Conservation (phyloP, 2,113 vertebrate species). For the Condylura cristata region DNA sequence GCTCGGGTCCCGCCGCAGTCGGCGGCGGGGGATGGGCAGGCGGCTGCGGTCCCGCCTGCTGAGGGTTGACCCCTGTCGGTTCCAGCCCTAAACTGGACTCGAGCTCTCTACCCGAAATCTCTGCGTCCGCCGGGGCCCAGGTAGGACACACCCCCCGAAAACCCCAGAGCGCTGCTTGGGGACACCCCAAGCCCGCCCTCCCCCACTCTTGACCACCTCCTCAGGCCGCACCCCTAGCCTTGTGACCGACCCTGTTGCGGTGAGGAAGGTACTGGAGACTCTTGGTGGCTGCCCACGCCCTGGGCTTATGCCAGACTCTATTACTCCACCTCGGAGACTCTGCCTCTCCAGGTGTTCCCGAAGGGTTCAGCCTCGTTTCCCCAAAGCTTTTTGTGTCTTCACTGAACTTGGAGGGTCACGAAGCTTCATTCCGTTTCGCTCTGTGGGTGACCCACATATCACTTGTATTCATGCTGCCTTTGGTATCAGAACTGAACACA, state of each 20-base stretch:
- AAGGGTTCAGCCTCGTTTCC: not conserved
- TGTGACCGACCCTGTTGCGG: not conserved
- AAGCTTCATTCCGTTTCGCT: conserved; percentile 10
- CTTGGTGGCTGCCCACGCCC: not conserved
- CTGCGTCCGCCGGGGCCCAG: conserved; percentile 68
- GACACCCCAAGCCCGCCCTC: not conserved
- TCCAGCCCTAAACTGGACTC: conserved; percentile 41
- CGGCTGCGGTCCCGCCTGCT: conserved; percentile 62
- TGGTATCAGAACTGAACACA: not conserved
- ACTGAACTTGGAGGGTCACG: conserved; percentile 54
- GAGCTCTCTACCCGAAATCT: conserved; percentile 13
- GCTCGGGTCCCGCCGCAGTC: conserved; percentile 73
- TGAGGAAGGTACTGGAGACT: not conserved
- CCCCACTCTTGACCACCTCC: not conserved
- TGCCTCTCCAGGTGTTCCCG: not conserved
- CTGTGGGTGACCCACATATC: conserved; percentile 72
- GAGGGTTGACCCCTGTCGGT: conserved; percentile 31
- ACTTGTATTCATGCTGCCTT: conserved; percentile 15
- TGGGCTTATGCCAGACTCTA: not conserved
- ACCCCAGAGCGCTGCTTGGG: not conserved
- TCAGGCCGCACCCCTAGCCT: not conserved
- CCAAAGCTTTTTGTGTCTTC: conserved; percentile 30
- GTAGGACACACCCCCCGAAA: conserved; percentile 75
- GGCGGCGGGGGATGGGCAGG: conserved; percentile 79
- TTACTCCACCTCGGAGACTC: not conserved